phyloP scores from a whole-genome alignment of 2,797 vertebrate species.

The Mycteria americana region DNA sequence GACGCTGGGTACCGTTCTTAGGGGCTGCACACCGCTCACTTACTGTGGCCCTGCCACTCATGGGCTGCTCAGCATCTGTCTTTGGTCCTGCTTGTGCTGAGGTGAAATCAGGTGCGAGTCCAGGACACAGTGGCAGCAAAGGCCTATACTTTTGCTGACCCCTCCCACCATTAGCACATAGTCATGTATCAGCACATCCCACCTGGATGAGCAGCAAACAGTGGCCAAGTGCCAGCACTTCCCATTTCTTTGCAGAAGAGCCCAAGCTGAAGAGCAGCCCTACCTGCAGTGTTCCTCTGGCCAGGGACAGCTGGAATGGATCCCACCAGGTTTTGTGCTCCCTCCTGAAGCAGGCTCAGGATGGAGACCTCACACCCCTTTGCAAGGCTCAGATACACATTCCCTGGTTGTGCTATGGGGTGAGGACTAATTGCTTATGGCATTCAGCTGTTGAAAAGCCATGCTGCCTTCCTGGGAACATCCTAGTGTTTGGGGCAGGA shows the following conservation, averaged over 20 bases:
- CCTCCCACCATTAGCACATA: background rate
- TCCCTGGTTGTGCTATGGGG: background rate
- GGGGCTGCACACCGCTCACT: background rate
- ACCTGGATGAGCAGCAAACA: background rate
- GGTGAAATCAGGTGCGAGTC: background rate
- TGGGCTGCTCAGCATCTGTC: background rate
- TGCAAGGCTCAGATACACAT: background rate
- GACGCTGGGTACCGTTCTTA: background rate
- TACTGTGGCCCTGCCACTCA: rapidly evolving
- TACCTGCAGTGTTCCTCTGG: background rate
- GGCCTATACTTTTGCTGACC: background rate
- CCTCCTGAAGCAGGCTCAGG: background rate
- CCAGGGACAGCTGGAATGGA: background rate
- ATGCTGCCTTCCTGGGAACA: background rate
- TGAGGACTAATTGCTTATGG: background rate
- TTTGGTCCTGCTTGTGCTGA: background rate
- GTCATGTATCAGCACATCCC: background rate
- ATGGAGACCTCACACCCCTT: background rate
- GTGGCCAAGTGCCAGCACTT: background rate
- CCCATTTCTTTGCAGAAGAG: background rate
- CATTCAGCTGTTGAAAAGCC: background rate
- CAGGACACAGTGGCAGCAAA: background rate
- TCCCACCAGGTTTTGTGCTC: background rate
- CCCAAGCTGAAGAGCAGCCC: background rate
- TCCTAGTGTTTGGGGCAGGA: background rate